Percentiles rank a stretch among this genome's conserved stretches.
These are phyloP conservation scores for Nomada lathburiana DNA, from an alignment of 2,888 invertebrate species.

Conservation along the genomic window DNA sequence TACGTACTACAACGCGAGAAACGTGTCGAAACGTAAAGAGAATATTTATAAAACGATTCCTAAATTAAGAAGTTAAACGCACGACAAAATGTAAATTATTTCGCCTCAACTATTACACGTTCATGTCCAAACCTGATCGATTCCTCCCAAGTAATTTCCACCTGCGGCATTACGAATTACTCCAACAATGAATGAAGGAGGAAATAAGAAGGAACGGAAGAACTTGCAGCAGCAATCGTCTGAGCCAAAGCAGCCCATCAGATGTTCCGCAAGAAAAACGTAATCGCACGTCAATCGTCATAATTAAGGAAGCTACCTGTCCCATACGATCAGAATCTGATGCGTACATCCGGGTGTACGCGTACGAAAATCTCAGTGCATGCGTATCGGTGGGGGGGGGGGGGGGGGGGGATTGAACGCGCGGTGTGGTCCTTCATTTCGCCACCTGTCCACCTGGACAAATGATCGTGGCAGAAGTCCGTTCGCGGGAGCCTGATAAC, in stretches of 20 bases:
- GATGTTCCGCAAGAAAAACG: slow-evolving; percentile 4
- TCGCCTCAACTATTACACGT: background rate
- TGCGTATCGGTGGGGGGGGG: slow-evolving; percentile 2
- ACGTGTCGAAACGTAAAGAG: no score
- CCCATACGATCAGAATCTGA: slow-evolving; percentile 11
- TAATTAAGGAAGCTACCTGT: slow-evolving; percentile 29
- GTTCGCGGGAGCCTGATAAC: slow-evolving; percentile 63
- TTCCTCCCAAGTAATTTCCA: background rate
- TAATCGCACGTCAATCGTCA: slow-evolving; percentile 34
- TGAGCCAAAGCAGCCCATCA: slow-evolving; percentile 1
- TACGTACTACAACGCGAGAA: no score
- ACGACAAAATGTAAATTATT: background rate
- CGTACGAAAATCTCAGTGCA: slow-evolving; percentile 19
- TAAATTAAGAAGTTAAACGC: no score
- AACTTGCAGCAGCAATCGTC: background rate
- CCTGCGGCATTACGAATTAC: background rate
- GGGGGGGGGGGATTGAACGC: slow-evolving; percentile 12
- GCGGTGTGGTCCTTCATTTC: slow-evolving; percentile 68
- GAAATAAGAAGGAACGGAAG: background rate
- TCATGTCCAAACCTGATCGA: background rate
- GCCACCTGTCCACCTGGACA: slow-evolving; percentile 69
- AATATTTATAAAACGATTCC: no score
- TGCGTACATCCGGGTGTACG: slow-evolving; percentile 17
- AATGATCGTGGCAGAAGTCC: slow-evolving; percentile 56
- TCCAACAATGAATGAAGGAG: background rate